A percentile compares a stretch with the other conserved stretches of the same genome.
Conservation (phyloP, 2,113 vertebrate species). For the Nothocercus julius region DNA sequence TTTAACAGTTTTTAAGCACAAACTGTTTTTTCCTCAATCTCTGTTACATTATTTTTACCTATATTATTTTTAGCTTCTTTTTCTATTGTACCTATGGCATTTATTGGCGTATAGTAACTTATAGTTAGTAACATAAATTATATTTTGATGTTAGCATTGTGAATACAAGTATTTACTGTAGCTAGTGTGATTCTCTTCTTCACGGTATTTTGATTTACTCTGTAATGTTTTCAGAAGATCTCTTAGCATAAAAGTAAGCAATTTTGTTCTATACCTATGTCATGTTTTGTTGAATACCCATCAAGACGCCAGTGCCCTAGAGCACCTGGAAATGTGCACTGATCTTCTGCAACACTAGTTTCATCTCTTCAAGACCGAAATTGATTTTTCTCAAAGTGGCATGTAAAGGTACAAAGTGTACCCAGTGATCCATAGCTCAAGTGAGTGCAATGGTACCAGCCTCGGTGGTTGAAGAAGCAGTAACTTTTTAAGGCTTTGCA, state of each 20-base stretch:
- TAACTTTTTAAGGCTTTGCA: constrained; percentile 47
- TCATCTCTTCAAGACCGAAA: constrained; percentile 47
- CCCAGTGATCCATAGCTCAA: constrained; percentile 59
- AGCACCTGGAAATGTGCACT: constrained; percentile 58
- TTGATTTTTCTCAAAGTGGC: constrained; percentile 67
- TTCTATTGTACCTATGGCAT: neutral
- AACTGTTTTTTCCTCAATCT: neutral
- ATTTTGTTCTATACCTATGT: constrained; percentile 25
- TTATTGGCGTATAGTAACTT: neutral
- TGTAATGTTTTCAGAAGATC: neutral
- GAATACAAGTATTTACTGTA: neutral
- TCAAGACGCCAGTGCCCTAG: constrained; percentile 50
- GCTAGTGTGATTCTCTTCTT: neutral
- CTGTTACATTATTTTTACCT: neutral
- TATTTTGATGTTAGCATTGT: neutral
- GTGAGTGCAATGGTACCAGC: constrained; percentile 22
- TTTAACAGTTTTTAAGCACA: neutral
- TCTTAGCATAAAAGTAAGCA: constrained; percentile 12
- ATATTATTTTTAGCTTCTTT: neutral
- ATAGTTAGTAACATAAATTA: neutral
- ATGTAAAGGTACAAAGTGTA: constrained; percentile 59
- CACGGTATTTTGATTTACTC: neutral
- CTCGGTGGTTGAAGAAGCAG: neutral
- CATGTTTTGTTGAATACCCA: constrained; percentile 38
- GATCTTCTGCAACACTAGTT: constrained; percentile 66